phyloP scores from a whole-genome alignment of 1,140 invertebrate genomes.

The Ridgeia piscesae region DNA sequence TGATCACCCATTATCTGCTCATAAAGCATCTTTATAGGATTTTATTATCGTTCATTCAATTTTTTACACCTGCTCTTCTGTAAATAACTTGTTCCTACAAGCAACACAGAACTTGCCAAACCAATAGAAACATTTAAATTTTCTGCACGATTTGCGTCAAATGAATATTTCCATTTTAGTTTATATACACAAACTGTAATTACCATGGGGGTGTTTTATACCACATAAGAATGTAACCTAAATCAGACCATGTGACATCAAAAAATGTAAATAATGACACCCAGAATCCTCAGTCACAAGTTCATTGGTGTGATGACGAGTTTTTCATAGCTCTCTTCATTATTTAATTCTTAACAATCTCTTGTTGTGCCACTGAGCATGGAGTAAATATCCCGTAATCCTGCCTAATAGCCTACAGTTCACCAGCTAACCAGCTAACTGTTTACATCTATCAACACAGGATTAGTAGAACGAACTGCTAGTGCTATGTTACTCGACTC shows the following conservation, averaged over 20 bases:
- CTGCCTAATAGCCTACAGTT: background rate
- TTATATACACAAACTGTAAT: background rate
- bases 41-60: too few relatives aligned
- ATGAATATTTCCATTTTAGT: background rate
- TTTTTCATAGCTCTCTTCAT: too few relatives aligned
- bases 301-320: too few relatives aligned
- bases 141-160: background rate
- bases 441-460: background rate
- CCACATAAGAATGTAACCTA: background rate
- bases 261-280: background rate
- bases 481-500: background rate
- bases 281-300: too few relatives aligned
- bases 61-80: background rate
- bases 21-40: too few relatives aligned
- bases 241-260: background rate
- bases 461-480: background rate
- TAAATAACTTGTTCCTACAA: background rate
- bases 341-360: too few relatives aligned
- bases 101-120: background rate
- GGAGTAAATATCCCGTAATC: background rate
- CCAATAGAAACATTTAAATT: background rate
- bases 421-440: background rate
- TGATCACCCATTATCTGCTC: too few relatives aligned
- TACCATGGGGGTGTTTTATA: background rate
- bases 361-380: too few relatives aligned